A percentile compares a stretch with the other conserved stretches of the same genome.
These are phyloP conservation scores for Agriopis aurantiaria DNA, from an alignment of 2,888 invertebrate species.

Conservation along the genomic window DNA sequence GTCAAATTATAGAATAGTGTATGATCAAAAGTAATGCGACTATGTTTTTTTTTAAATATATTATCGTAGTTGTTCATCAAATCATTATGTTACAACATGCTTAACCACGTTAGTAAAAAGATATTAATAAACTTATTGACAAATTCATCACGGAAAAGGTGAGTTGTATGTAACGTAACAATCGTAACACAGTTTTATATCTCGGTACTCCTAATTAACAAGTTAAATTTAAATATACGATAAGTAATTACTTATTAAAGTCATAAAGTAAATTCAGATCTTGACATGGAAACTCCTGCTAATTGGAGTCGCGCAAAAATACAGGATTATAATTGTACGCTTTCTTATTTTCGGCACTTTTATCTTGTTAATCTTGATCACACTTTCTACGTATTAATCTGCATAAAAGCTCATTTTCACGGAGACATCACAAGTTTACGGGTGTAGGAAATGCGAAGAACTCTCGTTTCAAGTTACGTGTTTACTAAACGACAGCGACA, in stretches of 20 bases:
- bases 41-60: not conserved
- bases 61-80: slow-evolving; percentile 5
- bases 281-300: not conserved
- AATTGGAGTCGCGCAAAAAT: not conserved
- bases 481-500: slow-evolving; percentile 64
- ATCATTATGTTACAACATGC: not conserved
- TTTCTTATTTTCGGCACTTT: slow-evolving; percentile 4
- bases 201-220: not conserved
- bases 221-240: not conserved
- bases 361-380: slow-evolving; percentile 4
- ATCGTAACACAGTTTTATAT: not conserved
- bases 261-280: not conserved
- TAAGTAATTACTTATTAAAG: not conserved
- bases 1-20: not conserved
- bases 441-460: slow-evolving; percentile 57
- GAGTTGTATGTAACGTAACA: not conserved
- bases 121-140: not conserved
- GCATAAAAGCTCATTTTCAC: slow-evolving; percentile 12
- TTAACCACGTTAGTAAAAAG: no score
- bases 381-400: slow-evolving; percentile 8
- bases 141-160: not conserved
- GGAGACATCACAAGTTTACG: slow-evolving; percentile 48
- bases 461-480: slow-evolving; percentile 65
- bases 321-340: not conserved
- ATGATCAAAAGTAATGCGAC: not conserved